Evolutionary conservation across 2,888 invertebrate species (phyloP).

Genomic region (Nineta flava): DNA sequence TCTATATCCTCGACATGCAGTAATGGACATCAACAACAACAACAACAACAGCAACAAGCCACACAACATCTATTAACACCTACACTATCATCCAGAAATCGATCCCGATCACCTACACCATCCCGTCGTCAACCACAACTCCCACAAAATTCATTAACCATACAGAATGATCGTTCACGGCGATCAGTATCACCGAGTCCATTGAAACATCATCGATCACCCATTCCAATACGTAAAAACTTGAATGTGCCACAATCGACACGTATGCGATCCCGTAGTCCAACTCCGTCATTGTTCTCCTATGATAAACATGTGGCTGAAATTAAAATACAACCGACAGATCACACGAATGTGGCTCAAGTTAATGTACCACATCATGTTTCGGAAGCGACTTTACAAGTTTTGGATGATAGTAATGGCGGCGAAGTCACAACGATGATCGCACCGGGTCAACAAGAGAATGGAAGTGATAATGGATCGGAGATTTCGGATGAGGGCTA

Average conservation of each 20-base stretch:
- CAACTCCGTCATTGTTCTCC: conserved; percentile 27
- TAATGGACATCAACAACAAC: conserved; percentile 19
- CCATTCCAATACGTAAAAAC: conserved; percentile 22
- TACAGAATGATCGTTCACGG: not conserved
- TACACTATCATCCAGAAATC: conserved; percentile 15
- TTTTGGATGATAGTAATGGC: conserved; percentile 12
- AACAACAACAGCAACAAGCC: conserved; percentile 14
- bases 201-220: conserved; percentile 18
- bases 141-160: conserved; percentile 20
- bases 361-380: conserved; percentile 24
- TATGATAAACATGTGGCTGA: conserved; percentile 33
- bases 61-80: conserved; percentile 17
- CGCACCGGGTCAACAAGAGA: conserved; percentile 29
- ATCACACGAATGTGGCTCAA: conserved; percentile 17
- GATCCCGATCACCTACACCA: conserved; percentile 27
- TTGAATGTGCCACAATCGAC: conserved; percentile 14
- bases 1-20: conserved; percentile 32
- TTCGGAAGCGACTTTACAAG: conserved; percentile 27
- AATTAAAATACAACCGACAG: conserved; percentile 27
- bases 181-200: conserved; percentile 15
- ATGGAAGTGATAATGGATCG: conserved; percentile 63
- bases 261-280: conserved; percentile 30
- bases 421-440: no score
- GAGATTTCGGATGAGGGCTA: conserved; percentile 78
- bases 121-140: conserved; percentile 25